phyloP scores from a whole-genome alignment of 2,113 vertebrate genomes.

The Ctenodactylus gundi region DNA sequence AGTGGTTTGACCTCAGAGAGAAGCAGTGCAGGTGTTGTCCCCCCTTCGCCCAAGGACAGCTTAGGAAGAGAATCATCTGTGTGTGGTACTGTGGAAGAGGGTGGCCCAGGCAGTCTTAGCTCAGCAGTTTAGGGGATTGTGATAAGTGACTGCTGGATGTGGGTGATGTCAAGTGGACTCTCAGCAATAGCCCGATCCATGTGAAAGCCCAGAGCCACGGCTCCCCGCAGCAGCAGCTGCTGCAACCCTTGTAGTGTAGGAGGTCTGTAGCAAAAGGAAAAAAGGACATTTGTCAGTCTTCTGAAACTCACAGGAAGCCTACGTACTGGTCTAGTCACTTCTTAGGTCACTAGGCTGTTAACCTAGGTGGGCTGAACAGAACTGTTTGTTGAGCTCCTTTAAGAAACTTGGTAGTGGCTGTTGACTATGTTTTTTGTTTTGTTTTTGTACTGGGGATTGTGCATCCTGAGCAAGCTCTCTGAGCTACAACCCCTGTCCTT shows the following conservation, averaged over 20 bases:
- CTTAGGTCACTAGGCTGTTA: not conserved
- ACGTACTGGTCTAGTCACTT: not conserved
- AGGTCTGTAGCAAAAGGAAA: not conserved
- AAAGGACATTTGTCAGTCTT: not conserved
- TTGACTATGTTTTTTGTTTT: too few species aligned
- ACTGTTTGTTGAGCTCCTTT: not conserved
- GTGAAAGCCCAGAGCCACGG: not conserved
- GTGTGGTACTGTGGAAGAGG: not conserved
- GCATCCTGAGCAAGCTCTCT: not conserved
- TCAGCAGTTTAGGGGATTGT: not conserved
- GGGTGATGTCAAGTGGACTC: not conserved
- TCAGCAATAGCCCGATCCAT: not conserved
- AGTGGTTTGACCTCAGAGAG: slow-evolving; percentile 71
- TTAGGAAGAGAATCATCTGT: not conserved
- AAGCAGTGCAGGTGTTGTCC: slow-evolving; percentile 14
- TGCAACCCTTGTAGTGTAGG: not conserved
- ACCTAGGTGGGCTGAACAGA: not conserved
- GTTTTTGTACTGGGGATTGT: not conserved
- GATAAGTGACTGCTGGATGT: not conserved
- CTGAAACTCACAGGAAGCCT: not conserved
- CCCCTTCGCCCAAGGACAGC: not conserved
- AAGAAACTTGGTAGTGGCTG: not conserved
- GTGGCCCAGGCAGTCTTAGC: not conserved
- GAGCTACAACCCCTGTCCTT: not conserved
- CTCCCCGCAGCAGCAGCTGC: not conserved